A percentile compares a stretch with the other conserved stretches of the same genome.
These are phyloP conservation scores for Myiozetetes cayanensis DNA, from an alignment of 2,113 vertebrate genomes.

Conservation along the genomic window DNA sequence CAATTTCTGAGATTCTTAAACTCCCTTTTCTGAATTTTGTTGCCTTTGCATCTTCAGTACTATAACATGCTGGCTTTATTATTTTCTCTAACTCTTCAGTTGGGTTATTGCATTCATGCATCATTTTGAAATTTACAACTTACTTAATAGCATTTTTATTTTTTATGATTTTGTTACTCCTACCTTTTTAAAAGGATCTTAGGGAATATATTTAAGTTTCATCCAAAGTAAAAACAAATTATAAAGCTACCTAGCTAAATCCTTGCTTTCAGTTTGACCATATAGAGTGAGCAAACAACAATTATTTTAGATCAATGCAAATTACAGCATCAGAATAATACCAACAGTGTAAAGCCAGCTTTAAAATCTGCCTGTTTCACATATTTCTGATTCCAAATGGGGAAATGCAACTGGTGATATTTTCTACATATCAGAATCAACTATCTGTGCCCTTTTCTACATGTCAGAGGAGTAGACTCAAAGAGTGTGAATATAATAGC, in stretches of 20 bases:
- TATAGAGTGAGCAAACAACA: conserved; percentile 58
- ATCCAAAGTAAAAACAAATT: conserved; percentile 43
- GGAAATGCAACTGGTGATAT: background rate
- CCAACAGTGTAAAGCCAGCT: conserved; percentile 44
- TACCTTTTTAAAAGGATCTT: conserved; percentile 57
- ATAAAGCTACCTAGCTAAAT: conserved; percentile 55
- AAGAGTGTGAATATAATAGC: background rate
- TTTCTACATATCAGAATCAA: background rate
- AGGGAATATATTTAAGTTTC: conserved; percentile 64
- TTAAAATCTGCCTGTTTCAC: conserved; percentile 61
- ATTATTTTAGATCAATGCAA: conserved; percentile 54
- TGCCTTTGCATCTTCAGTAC: background rate
- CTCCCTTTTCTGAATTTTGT: background rate
- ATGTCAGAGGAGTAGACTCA: background rate
- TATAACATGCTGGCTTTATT: conserved; percentile 30
- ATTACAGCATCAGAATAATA: conserved; percentile 19
- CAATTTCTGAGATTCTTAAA: background rate
- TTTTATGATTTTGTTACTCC: conserved; percentile 68
- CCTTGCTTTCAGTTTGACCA: conserved; percentile 59
- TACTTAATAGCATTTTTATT: conserved; percentile 73
- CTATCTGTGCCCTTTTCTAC: background rate
- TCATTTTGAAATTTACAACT: conserved; percentile 72
- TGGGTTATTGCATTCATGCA: conserved; percentile 58
- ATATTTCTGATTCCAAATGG: background rate
- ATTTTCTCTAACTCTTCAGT: conserved; percentile 53